Evolutionary conservation across 2,888 invertebrate genomes (phyloP), one percentile per base, ranked within the genome.

Genomic region (Leptinotarsa haldemani): DNA sequence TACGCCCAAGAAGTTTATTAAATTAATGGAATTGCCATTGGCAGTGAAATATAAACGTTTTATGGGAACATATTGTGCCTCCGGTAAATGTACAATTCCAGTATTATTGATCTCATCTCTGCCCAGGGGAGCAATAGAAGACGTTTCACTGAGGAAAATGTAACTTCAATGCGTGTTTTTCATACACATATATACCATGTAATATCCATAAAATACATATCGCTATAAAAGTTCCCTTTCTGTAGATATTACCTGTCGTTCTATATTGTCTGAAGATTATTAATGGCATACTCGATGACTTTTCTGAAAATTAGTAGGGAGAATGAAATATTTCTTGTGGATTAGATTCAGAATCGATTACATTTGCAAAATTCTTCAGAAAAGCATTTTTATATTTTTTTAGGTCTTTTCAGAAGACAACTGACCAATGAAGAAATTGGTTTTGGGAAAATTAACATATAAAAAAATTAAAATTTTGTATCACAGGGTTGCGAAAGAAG

Each of bases 111-210:
- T 85, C 84, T 80, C 78, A 79, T 82, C 78, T 77, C 79, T 74
- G 77, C 84, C 82, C 84, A 46, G 69, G 84, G 84, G 84, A 84
- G 82, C 83, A 83, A 84, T 85, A 82, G 80, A 81, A 81, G 82
- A 83, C 81, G 82, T 84, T 77, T 82, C 82, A 83, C 81, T 82
- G 82, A 83, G 82, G 83, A 82, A 83, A 84, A 84, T 84, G 84
- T 84, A 82, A 84, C 84, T 82, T 84, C 84, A 85, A 83, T 85
- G 83, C 83, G 83, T 84, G 83, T 85, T 85, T 86, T 86, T 84
- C 85, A 83, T 85, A 81, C 82, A 83, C 83, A 82, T 83, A 70
- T 69, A 83, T 83, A 84, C 83, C 82, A 83, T 83, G 84, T 84
- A 85, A 85, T 85, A 85, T 85, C 84, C 85, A 85, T 86, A 85